These are phyloP conservation scores for Bergia puertoricense DNA, from an alignment of 92 coral and sea anemone species.

Conservation along the genomic window DNA sequence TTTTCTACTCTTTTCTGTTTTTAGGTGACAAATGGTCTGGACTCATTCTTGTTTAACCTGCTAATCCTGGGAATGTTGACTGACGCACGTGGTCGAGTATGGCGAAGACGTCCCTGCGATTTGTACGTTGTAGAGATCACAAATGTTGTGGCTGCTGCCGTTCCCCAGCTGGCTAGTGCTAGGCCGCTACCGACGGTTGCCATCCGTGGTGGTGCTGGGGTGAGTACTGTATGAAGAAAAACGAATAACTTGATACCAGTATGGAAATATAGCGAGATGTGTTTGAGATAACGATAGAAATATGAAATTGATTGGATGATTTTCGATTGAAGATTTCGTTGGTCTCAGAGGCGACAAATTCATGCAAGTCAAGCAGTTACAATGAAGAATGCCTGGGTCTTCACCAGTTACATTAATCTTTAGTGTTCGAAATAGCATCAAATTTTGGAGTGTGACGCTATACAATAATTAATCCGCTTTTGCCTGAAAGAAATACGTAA, in stretches of 20 bases:
- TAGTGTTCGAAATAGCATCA: too few relatives aligned
- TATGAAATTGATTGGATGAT: background rate
- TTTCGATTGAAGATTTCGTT: background rate
- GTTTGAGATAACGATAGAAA: background rate
- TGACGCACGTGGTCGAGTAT: slow-evolving; percentile 69
- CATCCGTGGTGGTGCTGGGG: slow-evolving; percentile 20
- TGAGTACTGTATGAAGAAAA: background rate
- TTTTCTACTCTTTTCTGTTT: background rate
- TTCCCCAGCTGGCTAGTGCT: background rate
- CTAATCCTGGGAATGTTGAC: slow-evolving; percentile 68
- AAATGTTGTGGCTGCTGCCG: slow-evolving; percentile 16
- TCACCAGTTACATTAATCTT: too few relatives aligned
- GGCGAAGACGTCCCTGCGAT: slow-evolving; percentile 81
- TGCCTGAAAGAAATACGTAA: background rate
- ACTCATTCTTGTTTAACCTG: slow-evolving; percentile 74
- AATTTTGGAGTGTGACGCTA: too few relatives aligned
- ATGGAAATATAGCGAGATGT: background rate
- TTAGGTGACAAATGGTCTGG: slow-evolving; percentile 57
- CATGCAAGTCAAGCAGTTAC: too few relatives aligned
- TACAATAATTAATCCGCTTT: too few relatives aligned
- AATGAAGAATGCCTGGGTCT: too few relatives aligned
- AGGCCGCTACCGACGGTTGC: background rate
- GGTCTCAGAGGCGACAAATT: background rate
- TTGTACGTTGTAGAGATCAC: slow-evolving; percentile 84
- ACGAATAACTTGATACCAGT: background rate